Conservation (phyloP, 2,888 invertebrate genomes). For the Sabatieria punctata region DNA sequence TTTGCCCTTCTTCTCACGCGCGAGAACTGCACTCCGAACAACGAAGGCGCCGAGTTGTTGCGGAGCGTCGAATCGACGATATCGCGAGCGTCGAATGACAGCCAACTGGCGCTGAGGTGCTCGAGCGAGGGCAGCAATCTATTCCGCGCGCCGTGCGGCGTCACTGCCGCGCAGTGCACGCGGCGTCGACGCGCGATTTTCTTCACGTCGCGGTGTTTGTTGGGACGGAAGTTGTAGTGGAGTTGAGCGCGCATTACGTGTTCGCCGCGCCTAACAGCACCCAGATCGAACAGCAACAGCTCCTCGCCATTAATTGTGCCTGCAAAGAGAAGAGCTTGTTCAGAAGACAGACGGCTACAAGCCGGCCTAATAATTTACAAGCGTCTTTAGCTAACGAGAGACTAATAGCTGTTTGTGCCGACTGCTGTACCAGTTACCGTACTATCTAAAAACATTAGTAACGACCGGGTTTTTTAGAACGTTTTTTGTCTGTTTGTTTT, state of each 20-base stretch:
- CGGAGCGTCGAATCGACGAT: neutral
- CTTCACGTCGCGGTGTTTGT: neutral
- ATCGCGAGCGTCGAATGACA: neutral
- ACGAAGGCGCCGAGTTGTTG: neutral
- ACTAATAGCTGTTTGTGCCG: too few species aligned
- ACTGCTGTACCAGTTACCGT: too few species aligned
- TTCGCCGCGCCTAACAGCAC: neutral
- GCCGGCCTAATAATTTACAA: too few species aligned
- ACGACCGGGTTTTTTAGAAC: too few species aligned
- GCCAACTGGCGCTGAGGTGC: neutral
- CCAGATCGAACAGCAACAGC: neutral
- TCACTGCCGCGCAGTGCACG: neutral
- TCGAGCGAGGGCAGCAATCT: neutral
- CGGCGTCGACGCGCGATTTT: neutral
- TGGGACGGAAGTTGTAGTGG: neutral
- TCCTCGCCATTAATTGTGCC: neutral
- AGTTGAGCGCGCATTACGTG: neutral
- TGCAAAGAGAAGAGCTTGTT: too few species aligned
- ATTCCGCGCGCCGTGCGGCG: neutral
- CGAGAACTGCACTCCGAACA: neutral
- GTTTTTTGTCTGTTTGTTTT: too few species aligned
- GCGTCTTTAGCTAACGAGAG: too few species aligned
- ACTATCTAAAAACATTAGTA: too few species aligned
- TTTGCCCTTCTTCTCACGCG: neutral
- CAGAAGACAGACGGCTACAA: too few species aligned